Base-by-base conservation (phyloP, 2,113 vertebrate genomes). In the Gobio gobio region DNA sequence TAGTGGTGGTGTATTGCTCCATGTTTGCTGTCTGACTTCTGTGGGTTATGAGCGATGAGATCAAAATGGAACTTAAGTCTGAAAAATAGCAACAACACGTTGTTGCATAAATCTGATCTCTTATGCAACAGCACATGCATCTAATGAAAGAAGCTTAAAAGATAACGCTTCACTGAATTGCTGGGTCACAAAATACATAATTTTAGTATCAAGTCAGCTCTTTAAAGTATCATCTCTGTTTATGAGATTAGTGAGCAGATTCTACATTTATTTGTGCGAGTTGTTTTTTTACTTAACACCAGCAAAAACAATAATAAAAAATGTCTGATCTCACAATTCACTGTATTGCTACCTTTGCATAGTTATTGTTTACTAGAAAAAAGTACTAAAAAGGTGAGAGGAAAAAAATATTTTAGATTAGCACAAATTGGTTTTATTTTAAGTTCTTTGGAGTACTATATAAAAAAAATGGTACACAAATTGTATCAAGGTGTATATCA, bases 1-100 rank as follows among this genome's bases (percentile, higher is more conserved):
- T 72, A 49, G 64, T 3, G 64, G 97, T 92, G 3, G 97, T 95
- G 90, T 98, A 99, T 92, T 99, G 98, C 95, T 99, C 98, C 98
- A 99, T 99, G 16, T 83, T 86, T 56, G 66, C 6, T 0, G 64
- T 66, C 58, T 86, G 73, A 87, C 87, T 83, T 58, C 20, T 63
- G 75, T 10, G 9, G 10, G 29, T 58, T 36, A 64, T 14, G 36
- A 78, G 33, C 47, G 66, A 68, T 68, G 24, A 81, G 45, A 81
- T 51, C 59, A 49, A 61, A 16, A 64, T 18, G 20, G n/a, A 51
- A 29, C 45, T 51, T 24, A 84, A 45, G 51, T 81, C 86, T 88
- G 78, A 26, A 78, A 63, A 26, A 72, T 9, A 56, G 51, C 12
- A 43, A 9, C 1, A 20, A 49, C 16, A 68, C 22, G 45, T 83